phyloP scores from a whole-genome alignment of 2,113 vertebrate species.

The Paracyprichromis sp. region DNA sequence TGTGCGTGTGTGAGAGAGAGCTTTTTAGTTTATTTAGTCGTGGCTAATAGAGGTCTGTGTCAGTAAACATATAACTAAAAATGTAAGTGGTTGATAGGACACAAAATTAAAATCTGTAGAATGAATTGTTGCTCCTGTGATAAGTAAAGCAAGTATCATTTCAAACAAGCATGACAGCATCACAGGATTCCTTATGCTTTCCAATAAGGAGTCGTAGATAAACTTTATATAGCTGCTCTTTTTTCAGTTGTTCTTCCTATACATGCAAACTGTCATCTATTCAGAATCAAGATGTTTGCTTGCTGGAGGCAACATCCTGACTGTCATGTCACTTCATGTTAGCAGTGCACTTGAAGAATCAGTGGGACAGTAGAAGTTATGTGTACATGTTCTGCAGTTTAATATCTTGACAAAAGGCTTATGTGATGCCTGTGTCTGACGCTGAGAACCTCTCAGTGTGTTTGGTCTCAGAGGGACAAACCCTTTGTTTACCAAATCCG shows the following conservation, averaged over 20 bases:
- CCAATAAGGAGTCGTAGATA: neutral
- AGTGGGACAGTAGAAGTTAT: neutral
- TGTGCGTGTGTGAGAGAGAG: neutral
- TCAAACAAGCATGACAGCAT: neutral
- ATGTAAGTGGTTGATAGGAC: neutral
- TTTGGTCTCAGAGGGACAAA: conserved; percentile 45
- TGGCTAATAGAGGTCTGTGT: neutral
- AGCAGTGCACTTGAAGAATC: neutral
- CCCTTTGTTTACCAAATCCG: conserved; percentile 48
- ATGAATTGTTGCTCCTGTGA: neutral
- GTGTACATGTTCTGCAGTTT: conserved; percentile 3
- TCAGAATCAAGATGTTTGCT: conserved; percentile 6
- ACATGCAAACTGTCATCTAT: neutral
- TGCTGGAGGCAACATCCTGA: conserved; percentile 21
- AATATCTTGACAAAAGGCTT: conserved; percentile 33
- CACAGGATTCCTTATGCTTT: neutral
- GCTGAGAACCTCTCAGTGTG: conserved; percentile 37
- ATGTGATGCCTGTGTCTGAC: neutral
- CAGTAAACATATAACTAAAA: neutral
- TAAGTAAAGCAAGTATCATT: neutral
- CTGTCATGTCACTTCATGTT: conserved; percentile 43
- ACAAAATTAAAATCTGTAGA: neutral
- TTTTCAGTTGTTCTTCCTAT: neutral
- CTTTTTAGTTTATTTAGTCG: neutral
- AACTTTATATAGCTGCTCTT: neutral